phyloP scores from a whole-genome alignment of 2,888 invertebrate genomes.

The Neuroscelio doddi region DNA sequence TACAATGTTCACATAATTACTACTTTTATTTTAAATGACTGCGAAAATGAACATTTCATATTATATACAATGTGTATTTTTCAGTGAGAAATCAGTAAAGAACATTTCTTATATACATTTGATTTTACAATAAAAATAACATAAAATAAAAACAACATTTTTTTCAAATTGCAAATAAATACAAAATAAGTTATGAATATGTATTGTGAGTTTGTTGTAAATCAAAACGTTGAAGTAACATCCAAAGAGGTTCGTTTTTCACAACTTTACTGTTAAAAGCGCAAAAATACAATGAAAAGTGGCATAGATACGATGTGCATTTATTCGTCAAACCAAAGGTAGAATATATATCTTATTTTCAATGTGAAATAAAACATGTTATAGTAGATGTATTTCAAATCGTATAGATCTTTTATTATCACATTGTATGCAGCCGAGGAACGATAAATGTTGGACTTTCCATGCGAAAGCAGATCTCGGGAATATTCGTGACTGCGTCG shows the following conservation, averaged over 20 bases:
- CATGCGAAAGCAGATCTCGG: conserved; percentile 25
- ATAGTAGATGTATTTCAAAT: conserved; percentile 39
- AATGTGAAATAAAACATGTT: conserved; percentile 40
- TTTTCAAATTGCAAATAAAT: no score
- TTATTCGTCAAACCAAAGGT: conserved; percentile 41
- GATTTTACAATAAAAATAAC: no score
- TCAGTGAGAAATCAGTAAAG: no score
- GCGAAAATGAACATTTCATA: no score
- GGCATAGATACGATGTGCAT: conserved; percentile 37
- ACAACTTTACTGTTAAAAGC: conserved; percentile 32
- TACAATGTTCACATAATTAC: no score
- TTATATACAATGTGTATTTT: no score
- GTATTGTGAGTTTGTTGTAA: no score
- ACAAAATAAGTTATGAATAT: no score
- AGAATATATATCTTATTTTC: conserved; percentile 39
- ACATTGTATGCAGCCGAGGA: conserved; percentile 11
- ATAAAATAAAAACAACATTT: no score
- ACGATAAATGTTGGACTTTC: conserved; percentile 35
- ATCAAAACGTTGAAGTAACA: no score
- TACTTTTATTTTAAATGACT: no score
- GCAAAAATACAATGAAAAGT: conserved; percentile 36
- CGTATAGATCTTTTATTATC: conserved; percentile 29
- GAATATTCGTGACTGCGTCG: conserved; percentile 14
- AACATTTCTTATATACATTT: no score
- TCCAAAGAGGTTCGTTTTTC: conserved; percentile 11